Evolutionary conservation across 2,797 vertebrate genomes (phyloP).

Genomic region (Manis pentadactyla): DNA sequence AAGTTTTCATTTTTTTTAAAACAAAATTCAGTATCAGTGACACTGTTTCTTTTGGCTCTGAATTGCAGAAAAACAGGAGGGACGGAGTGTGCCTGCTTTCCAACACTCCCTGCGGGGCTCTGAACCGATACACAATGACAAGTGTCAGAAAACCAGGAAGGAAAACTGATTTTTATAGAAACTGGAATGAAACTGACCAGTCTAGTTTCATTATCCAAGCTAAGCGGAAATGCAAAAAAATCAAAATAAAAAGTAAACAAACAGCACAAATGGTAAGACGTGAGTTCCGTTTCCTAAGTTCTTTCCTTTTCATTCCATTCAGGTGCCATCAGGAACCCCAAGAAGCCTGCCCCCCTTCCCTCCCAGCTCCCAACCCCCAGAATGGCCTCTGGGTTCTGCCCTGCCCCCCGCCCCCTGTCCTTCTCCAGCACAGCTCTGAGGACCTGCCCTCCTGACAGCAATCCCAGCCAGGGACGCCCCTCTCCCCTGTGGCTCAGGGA

Average conservation of each 20-base stretch:
- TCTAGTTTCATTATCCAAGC: constrained; percentile 79
- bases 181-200: constrained; percentile 82
- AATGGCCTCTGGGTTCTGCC: constrained; percentile 79
- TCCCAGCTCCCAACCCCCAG: constrained; percentile 73
- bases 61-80: constrained; percentile 77
- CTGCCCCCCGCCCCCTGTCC: constrained; percentile 73
- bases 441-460: constrained; percentile 42
- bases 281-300: constrained; percentile 79
- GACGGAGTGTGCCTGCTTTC: constrained; percentile 68
- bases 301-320: constrained; percentile 75
- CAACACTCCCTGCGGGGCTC: constrained; percentile 70
- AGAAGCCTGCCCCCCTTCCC: constrained; percentile 78
- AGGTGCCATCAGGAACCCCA: constrained; percentile 76
- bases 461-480: constrained; percentile 51
- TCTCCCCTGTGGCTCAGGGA: constrained; percentile 50
- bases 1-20: constrained; percentile 62
- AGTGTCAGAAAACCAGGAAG: constrained; percentile 80
- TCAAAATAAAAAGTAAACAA: constrained; percentile 84
- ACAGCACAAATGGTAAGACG: constrained; percentile 85
- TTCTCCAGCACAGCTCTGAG: constrained; percentile 79
- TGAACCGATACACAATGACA: constrained; percentile 78
- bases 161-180: constrained; percentile 78
- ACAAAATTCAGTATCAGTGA: constrained; percentile 78
- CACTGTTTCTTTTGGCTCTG: constrained; percentile 78
- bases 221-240: constrained; percentile 78